Conservation (phyloP, 2,113 vertebrate species). For the Phyllostomus hastatus region DNA sequence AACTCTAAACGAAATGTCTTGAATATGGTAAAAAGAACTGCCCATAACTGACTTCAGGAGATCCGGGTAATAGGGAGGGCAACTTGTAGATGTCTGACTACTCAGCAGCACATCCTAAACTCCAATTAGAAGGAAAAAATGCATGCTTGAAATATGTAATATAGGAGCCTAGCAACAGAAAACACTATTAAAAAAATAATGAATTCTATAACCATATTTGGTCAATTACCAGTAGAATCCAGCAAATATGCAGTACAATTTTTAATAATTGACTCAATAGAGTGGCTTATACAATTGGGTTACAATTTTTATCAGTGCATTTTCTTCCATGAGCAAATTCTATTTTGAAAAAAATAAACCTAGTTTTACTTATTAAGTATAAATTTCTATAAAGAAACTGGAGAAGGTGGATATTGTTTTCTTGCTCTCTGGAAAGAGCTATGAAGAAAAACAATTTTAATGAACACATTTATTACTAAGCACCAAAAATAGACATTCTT, state of each 20-base stretch:
- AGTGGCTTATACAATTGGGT: neutral
- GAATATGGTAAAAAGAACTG: neutral
- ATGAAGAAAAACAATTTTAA: constrained; percentile 31
- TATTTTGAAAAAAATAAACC: neutral
- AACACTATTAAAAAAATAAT: neutral
- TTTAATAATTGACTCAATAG: neutral
- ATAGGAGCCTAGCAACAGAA: neutral
- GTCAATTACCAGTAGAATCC: neutral
- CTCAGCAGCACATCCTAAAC: neutral
- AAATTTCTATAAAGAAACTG: neutral
- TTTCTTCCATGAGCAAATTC: neutral
- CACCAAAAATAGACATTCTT: neutral
- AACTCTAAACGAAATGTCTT: neutral
- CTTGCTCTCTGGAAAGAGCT: constrained; percentile 1
- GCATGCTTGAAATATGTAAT: neutral
- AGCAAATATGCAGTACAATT: neutral
- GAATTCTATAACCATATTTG: neutral
- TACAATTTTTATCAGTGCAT: neutral
- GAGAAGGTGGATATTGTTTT: neutral
- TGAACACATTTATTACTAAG: neutral
- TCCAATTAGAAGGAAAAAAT: neutral
- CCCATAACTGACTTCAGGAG: neutral
- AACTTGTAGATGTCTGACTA: neutral
- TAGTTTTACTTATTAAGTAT: constrained; percentile 8
- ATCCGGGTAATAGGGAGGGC: neutral